Evolutionary conservation across 2,113 vertebrate species (phyloP), one percentile per base, ranked within the genome.

Genomic region (Siphamia tubifer): DNA sequence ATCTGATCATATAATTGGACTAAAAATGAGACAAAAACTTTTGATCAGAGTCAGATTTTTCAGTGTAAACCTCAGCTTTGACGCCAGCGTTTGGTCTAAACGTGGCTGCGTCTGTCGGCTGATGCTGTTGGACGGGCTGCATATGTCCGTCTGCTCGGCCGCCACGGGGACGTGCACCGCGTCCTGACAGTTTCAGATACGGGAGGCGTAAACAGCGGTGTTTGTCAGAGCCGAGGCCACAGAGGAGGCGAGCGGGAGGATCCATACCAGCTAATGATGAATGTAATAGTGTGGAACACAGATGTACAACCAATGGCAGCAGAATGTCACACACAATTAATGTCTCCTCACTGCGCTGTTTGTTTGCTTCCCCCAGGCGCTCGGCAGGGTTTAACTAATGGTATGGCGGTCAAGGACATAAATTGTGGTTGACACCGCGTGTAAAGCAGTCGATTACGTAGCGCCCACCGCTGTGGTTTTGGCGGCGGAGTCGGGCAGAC

Each of bases 281-380:
- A 90, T 77, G 77, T 89, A 90, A 94, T 92, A 82, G 91, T 77
- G 90, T 91, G 90, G 89, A 94, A 93, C 93, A 94, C 92, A 94
- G 93, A 94, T 91, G 81, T 91, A 92, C 88, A 91, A 91, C 91
- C 91, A 73, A 71, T 84, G 87, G 88, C 87, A 78, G 89, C 88
- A 71, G 12, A 44, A 84, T 92, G 92, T 92, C 93, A 91, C 82
- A 83, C 81, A 85, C 93, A 87, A 91, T 96, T 94, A 94, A 94
- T 88, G 87, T 84, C 88, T 83, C 84, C 78, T 17, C 66, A 36
- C 35, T 62, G 38, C 45, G 58, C 80, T 89, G 89, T 93, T 92
- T 91, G 87, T 92, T 90, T 87, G 43, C 85, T 24, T 91, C 84
- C 92, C 92, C 68, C 0, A 51, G 0, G 82, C 87, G 47, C 85